phyloP scores from a whole-genome alignment of 2,797 vertebrate genomes.

The Acanthis flammea region DNA sequence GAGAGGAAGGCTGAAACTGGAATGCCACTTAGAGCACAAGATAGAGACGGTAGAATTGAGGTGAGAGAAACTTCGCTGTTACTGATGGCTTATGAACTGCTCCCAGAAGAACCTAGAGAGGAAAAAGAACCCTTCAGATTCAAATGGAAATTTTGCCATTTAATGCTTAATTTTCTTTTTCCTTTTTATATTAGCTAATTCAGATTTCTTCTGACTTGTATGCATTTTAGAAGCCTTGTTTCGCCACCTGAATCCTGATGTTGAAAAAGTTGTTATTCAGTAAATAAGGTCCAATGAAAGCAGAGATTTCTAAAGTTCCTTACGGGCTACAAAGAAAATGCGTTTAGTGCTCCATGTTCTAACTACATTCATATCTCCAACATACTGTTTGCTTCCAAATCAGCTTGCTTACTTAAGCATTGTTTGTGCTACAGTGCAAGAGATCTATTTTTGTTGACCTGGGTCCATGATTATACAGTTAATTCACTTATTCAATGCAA shows the following conservation, averaged over 20 bases:
- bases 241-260: slow-evolving; percentile 24
- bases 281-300: neutral
- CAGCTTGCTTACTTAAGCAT: neutral
- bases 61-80: neutral
- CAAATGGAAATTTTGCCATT: neutral
- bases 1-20: slow-evolving; percentile 40
- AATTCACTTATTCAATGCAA: slow-evolving; percentile 15
- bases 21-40: slow-evolving; percentile 29
- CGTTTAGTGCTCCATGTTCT: neutral
- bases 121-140: slow-evolving; percentile 10
- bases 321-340: slow-evolving; percentile 45
- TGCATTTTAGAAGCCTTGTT: neutral
- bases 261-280: slow-evolving; percentile 28
- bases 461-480: slow-evolving; percentile 17
- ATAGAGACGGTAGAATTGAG: neutral
- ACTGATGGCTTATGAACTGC: slow-evolving; percentile 31
- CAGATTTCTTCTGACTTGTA: slow-evolving; percentile 13
- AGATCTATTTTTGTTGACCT: slow-evolving; percentile 11
- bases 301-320: neutral
- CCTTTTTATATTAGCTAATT: neutral
- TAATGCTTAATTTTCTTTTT: neutral
- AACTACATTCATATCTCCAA: neutral
- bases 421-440: neutral
- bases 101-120: slow-evolving; percentile 48
- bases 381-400: neutral